Percentiles rank a stretch among this genome's conserved stretches.
phyloP scores from a whole-genome alignment of 2,113 vertebrate genomes.

The Peromyscus leucopus region DNA sequence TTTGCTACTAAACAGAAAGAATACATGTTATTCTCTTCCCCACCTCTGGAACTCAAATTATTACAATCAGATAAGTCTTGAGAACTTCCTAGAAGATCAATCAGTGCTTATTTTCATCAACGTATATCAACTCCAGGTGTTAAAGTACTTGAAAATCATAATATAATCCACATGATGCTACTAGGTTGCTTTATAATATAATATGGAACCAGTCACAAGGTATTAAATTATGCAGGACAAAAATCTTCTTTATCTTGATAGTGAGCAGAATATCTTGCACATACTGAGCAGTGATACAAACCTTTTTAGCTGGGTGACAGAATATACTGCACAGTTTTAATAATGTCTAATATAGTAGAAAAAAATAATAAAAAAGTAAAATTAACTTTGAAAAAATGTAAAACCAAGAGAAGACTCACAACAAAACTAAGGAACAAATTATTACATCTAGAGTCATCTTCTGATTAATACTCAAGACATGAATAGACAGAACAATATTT shows the following conservation, averaged over 20 bases:
- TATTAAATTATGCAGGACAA: neutral
- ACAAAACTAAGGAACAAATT: slow-evolving; percentile 57
- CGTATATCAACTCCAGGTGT: neutral
- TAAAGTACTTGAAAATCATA: neutral
- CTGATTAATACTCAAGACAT: slow-evolving; percentile 66
- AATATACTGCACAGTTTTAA: slow-evolving; percentile 20
- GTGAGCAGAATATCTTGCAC: neutral
- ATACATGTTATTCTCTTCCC: neutral
- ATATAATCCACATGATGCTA: neutral
- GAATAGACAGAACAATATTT: slow-evolving; percentile 5
- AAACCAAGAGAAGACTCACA: slow-evolving; percentile 41
- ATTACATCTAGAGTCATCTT: slow-evolving; percentile 68
- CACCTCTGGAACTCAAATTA: neutral
- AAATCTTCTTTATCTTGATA: neutral
- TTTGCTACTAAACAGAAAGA: neutral
- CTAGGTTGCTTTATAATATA: neutral
- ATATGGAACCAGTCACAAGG: neutral
- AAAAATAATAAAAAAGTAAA: slow-evolving; percentile 6
- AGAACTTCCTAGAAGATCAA: neutral
- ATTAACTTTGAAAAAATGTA: slow-evolving; percentile 35
- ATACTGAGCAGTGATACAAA: neutral
- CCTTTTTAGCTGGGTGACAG: neutral
- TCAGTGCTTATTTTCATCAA: neutral
- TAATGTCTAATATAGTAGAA: neutral
- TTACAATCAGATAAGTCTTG: neutral